Percentiles rank a stretch among this genome's conserved stretches.
Conservation (phyloP, 2,888 invertebrate species). For the Zelleria hepariella region DNA sequence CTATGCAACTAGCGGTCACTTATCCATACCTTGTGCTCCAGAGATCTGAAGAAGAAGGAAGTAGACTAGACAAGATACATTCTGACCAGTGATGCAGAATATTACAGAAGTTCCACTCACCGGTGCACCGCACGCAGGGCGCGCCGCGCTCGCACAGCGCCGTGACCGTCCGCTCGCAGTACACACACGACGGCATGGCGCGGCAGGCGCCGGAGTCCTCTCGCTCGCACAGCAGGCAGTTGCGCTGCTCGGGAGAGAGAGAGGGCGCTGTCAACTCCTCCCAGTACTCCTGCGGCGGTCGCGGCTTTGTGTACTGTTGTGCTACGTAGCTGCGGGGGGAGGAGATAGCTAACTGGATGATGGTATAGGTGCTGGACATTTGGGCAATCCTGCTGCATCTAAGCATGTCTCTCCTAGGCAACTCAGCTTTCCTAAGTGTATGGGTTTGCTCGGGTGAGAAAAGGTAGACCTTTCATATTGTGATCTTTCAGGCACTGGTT, state of each 20-base stretch:
- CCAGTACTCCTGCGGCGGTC: slow-evolving; percentile 61
- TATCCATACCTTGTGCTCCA: too few relatives aligned
- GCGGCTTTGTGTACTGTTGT: slow-evolving; percentile 55
- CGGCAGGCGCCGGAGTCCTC: slow-evolving; percentile 54
- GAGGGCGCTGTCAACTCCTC: slow-evolving; percentile 54
- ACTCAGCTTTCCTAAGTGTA: too few relatives aligned
- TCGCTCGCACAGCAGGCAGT: slow-evolving; percentile 56
- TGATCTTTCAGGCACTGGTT: too few relatives aligned
- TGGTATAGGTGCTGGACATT: background rate
- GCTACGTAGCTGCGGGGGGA: slow-evolving; percentile 44
- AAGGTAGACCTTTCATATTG: too few relatives aligned
- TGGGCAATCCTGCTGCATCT: background rate
- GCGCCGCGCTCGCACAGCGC: slow-evolving; percentile 56
- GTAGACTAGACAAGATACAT: too few relatives aligned
- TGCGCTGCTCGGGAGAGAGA: slow-evolving; percentile 51
- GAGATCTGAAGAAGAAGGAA: too few relatives aligned
- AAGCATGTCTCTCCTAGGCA: too few relatives aligned
- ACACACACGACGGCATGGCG: slow-evolving; percentile 60
- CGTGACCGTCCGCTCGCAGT: slow-evolving; percentile 59
- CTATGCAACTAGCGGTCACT: too few relatives aligned
- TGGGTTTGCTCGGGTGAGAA: too few relatives aligned
- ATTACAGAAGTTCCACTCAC: too few relatives aligned
- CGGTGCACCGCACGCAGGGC: slow-evolving; percentile 56
- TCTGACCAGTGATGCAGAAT: too few relatives aligned
- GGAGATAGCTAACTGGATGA: background rate